Percentiles rank a stretch among this genome's conserved stretches.
phyloP scores from a whole-genome alignment of 2,888 invertebrate species.

The Pandemis corylana region DNA sequence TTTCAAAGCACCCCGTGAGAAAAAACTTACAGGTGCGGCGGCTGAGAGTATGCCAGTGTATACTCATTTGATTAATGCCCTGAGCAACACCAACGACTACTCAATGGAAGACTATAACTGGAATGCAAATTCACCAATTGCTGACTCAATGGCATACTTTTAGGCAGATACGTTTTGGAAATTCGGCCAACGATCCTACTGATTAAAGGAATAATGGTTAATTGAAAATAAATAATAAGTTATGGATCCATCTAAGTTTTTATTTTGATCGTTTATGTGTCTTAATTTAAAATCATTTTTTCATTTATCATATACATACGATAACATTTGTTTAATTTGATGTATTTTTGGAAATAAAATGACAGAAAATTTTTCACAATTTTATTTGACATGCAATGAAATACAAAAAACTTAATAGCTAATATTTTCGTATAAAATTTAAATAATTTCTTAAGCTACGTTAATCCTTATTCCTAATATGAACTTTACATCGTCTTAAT shows the following conservation, averaged over 20 bases:
- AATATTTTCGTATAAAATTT: slow-evolving; percentile 1
- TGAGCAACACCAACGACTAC: background rate
- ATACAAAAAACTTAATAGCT: slow-evolving; percentile 1
- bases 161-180: background rate
- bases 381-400: slow-evolving; percentile 9
- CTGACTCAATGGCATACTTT: background rate
- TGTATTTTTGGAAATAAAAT: background rate
- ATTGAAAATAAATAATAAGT: background rate
- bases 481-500: slow-evolving; percentile 14
- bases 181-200: background rate
- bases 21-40: background rate
- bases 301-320: background rate
- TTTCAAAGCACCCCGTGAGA: background rate
- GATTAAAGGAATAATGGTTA: background rate
- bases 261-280: background rate
- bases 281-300: background rate
- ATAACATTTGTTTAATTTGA: background rate
- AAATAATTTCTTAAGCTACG: slow-evolving; percentile 11
- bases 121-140: background rate
- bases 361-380: background rate
- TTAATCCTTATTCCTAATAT: slow-evolving; percentile 18
- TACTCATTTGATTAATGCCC: background rate
- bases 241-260: background rate
- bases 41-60: background rate
- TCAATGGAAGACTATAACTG: background rate